Conservation (phyloP, 2,113 vertebrate genomes). For the Scomber scombrus region DNA sequence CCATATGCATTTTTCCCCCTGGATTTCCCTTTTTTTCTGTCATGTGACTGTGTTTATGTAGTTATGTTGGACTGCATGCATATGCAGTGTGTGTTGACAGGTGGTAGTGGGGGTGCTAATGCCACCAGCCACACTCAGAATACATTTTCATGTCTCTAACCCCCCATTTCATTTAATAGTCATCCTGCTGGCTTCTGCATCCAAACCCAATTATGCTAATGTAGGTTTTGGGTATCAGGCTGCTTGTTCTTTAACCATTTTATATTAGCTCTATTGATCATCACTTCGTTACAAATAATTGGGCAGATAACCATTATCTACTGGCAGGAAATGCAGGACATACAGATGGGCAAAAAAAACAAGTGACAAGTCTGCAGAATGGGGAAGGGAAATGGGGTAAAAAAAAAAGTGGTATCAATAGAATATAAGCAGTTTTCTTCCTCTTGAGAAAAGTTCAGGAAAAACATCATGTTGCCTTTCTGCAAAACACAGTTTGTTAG, state of each 20-base stretch:
- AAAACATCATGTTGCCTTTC: conserved; percentile 49
- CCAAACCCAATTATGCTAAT: conserved; percentile 80
- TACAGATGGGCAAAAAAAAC: conserved; percentile 71
- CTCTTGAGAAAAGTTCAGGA: conserved; percentile 45
- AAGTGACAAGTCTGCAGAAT: conserved; percentile 78
- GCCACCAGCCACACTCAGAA: conserved; percentile 55
- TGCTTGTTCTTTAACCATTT: conserved; percentile 73
- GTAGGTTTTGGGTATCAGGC: conserved; percentile 41
- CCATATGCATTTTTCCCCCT: conserved; percentile 9
- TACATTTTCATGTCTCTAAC: conserved; percentile 56
- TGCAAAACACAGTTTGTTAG: conserved; percentile 12
- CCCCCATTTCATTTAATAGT: conserved; percentile 51
- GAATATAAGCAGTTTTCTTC: conserved; percentile 76
- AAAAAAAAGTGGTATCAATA: conserved; percentile 74
- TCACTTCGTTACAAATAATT: conserved; percentile 73
- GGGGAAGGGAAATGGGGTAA: conserved; percentile 35
- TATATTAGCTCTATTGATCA: conserved; percentile 80
- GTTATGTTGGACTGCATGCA: not conserved
- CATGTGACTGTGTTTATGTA: conserved; percentile 23
- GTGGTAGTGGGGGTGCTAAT: conserved; percentile 54
- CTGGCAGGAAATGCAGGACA: conserved; percentile 58
- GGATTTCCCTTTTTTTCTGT: not conserved
- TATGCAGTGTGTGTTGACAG: conserved; percentile 51
- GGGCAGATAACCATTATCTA: conserved; percentile 77
- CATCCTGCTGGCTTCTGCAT: conserved; percentile 55